A percentile compares a stretch with the other conserved stretches of the same genome.
Conservation (phyloP, 2,888 invertebrate genomes). For the Pterostichus madidus region DNA sequence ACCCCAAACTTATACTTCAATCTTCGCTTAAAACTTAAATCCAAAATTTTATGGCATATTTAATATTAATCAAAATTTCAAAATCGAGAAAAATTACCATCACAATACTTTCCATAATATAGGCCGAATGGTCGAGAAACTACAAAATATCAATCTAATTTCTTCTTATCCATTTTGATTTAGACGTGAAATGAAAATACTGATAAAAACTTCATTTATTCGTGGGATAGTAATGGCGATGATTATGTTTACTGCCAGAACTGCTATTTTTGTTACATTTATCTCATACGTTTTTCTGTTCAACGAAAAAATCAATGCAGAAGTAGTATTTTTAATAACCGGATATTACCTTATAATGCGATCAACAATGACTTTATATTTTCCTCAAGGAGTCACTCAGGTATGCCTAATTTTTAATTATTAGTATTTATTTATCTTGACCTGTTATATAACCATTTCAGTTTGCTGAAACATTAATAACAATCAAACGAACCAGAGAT, state of each 20-base stretch:
- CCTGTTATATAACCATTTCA: constrained; percentile 59
- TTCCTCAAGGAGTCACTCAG: constrained; percentile 81
- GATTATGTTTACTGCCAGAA: constrained; percentile 86
- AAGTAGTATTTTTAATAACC: constrained; percentile 79
- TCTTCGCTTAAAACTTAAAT: no score
- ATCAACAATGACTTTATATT: constrained; percentile 80
- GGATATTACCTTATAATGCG: constrained; percentile 83
- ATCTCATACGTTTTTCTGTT: constrained; percentile 79
- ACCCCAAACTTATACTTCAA: no score
- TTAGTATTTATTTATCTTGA: constrained; percentile 8
- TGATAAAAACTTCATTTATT: constrained; percentile 82
- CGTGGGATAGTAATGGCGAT: constrained; percentile 84
- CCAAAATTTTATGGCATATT: no score
- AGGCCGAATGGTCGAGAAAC: no score
- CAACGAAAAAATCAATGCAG: constrained; percentile 76
- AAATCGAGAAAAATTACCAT: no score
- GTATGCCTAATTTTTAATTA: constrained; percentile 69
- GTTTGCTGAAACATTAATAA: constrained; percentile 80
- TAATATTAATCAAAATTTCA: no score
- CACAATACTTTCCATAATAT: no score
- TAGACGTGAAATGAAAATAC: constrained; percentile 79
- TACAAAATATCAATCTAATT: not conserved
- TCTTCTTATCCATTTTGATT: constrained; percentile 54
- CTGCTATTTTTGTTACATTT: constrained; percentile 85
- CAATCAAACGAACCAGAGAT: constrained; percentile 76